Base-by-base conservation (phyloP, 2,888 invertebrate genomes). In the Caenorhabditis drosophilae region DNA sequence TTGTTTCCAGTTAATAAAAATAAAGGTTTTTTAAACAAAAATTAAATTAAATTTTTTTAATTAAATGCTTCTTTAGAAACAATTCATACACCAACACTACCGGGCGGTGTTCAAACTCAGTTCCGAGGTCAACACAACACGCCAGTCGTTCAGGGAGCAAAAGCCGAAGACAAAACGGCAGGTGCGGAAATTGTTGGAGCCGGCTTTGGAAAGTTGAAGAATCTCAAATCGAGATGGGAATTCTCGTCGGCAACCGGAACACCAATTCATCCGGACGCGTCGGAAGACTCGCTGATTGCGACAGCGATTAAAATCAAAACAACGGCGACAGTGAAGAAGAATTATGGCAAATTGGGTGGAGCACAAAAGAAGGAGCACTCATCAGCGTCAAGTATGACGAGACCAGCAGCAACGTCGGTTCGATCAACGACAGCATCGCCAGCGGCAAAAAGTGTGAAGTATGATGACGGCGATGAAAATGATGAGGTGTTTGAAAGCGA, bases 211-310 rank as follows among this genome's bases (percentile, higher is more conserved):
- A 59, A 66, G 20, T 20, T 76, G 31, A 68, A 73, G 38, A 68
- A 56, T 45, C 58, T 76, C 27, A 61, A 62, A 48, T 68, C 63
- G 31, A 47, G 76, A 35, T 76, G 76, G 76, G 76, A 76, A 69
- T 75, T 78, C 44, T 75, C 74, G 2, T 75, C 79, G 7, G 55
- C 70, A 0, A 77, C 76, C 2, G 79, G 78, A 7, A 78, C 78
- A 1, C 78, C 79, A 25, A 64, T 78, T 38, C 77, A 79, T 47
- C 79, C 79, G 2, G 77, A 77, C 50, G 70, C 72, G 22, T 54
- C 64, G 4, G 73, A 72, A 36, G 68, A 74, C 36, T 69, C 73
- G 23, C 59, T 77, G 26, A 58, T 74, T 25, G 62, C 70, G 9
- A 67, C 74, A 12, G 77, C 75, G 1, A 58, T 59, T 0, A 51